Base-by-base conservation (phyloP, 2,113 vertebrate species). In the Echinops telfairi region DNA sequence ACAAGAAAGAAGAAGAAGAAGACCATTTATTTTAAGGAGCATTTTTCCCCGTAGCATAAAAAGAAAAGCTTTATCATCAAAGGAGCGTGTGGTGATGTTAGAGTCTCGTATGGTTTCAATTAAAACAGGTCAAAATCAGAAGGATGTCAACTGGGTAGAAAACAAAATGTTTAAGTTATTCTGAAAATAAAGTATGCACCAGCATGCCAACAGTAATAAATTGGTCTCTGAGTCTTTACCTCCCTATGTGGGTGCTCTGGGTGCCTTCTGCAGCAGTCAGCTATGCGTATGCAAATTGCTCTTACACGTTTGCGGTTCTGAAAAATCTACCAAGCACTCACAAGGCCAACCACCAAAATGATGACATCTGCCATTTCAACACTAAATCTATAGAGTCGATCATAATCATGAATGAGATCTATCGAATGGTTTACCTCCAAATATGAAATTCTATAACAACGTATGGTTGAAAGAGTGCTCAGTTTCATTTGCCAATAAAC, bases 401-500 rank as follows among this genome's bases (percentile, higher is more conserved):
- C 10, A 0, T 92, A 88, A 95, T 97, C 86, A 83, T 93, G 33
- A 96, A 89, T 79, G 71, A 71, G 79, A 57, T 93, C 91, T 97
- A 95, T 97, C 96, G 96, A 97, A 97, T 95, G 95, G 81, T 98
- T 98, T 98, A 97, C 97, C 97, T 98, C 98, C 98, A 97, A 95
- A 96, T 97, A 98, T 96, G 96, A 98, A 98, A 97, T 97, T 97
- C 97, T 98, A 97, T 97, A 97, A 96, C 98, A 98, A 97, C 98
- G 98, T 98, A 98, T 98, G 98, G 97, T 98, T 98, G 98, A 97
- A 98, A 97, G 98, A 98, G 98, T 98, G 98, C 98, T 98, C 98
- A 97, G 98, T 98, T 99, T 98, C 98, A 98, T 98, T 98, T 98
- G 98, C 98, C 98, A 98, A 98, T 99, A 98, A 98, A 99, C 98